Conservation (phyloP, 2,113 vertebrate species). For the Sceloporus undulatus region DNA sequence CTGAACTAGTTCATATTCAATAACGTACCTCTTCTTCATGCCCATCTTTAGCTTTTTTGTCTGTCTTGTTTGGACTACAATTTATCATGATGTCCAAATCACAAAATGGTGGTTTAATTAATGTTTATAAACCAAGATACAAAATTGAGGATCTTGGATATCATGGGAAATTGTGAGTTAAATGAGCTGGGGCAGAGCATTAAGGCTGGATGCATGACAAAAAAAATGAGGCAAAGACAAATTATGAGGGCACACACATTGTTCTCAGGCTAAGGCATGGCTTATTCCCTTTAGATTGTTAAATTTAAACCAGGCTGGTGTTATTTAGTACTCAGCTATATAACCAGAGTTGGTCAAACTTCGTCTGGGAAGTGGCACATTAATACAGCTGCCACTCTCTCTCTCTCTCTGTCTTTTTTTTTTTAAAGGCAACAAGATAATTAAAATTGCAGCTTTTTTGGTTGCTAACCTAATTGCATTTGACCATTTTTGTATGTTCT, state of each 20-base stretch:
- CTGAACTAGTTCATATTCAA: too few relatives aligned
- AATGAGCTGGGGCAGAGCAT: background rate
- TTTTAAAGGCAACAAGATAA: background rate
- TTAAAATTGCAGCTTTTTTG: background rate
- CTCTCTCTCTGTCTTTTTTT: background rate
- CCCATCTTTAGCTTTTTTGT: too few relatives aligned
- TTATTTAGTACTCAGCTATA: background rate
- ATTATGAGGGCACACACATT: background rate
- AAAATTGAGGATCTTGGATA: too few relatives aligned
- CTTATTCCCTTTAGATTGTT: background rate
- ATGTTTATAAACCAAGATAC: too few relatives aligned
- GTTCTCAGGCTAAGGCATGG: background rate
- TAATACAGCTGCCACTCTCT: background rate
- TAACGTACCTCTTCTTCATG: too few relatives aligned
- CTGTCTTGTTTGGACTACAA: too few relatives aligned
- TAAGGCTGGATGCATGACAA: background rate
- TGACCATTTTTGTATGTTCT: background rate
- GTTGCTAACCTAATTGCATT: slow-evolving; percentile 15
- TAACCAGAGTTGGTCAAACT: background rate
- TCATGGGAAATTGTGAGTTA: background rate
- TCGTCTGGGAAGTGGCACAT: background rate
- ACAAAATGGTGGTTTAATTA: too few relatives aligned
- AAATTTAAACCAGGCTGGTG: background rate
- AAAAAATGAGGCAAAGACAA: too few relatives aligned
- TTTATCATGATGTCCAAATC: too few relatives aligned